Percentiles rank a stretch among this genome's conserved stretches.
Conservation (phyloP, 92 coral and sea anemone species). For the Heliopora coerulea region DNA sequence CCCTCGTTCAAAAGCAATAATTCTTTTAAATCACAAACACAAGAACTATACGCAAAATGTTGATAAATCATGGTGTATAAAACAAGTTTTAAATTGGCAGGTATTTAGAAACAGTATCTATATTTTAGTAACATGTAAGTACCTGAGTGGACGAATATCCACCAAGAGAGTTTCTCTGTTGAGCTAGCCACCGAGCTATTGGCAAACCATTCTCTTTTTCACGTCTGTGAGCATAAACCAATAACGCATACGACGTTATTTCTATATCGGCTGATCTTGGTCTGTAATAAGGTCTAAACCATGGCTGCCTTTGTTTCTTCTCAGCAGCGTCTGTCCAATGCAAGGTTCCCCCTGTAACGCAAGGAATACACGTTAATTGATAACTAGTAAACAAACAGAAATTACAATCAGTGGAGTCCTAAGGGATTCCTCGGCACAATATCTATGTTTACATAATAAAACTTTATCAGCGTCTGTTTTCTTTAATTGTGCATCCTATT, state of each 20-base stretch:
- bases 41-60: no score
- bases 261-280: conserved; percentile 97
- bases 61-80: no score
- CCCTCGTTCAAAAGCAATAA: no score
- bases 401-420: no score
- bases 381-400: no score
- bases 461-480: no score
- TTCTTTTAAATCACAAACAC: no score
- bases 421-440: no score
- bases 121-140: neutral
- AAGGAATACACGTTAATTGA: neutral
- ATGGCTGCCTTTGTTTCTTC: conserved; percentile 45
- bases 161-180: conserved; percentile 87
- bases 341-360: conserved; percentile 66
- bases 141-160: conserved; percentile 95
- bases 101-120: no score
- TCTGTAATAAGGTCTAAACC: conserved; percentile 82
- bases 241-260: conserved; percentile 86
- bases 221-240: conserved; percentile 55
- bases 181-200: conserved; percentile 87
- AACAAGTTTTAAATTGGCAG: no score
- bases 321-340: conserved; percentile 64
- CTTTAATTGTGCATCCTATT: no score
- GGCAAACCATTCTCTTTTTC: conserved; percentile 65
- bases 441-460: no score